phyloP scores from a whole-genome alignment of 1,140 invertebrate species.

The Drosophila prosaltans region DNA sequence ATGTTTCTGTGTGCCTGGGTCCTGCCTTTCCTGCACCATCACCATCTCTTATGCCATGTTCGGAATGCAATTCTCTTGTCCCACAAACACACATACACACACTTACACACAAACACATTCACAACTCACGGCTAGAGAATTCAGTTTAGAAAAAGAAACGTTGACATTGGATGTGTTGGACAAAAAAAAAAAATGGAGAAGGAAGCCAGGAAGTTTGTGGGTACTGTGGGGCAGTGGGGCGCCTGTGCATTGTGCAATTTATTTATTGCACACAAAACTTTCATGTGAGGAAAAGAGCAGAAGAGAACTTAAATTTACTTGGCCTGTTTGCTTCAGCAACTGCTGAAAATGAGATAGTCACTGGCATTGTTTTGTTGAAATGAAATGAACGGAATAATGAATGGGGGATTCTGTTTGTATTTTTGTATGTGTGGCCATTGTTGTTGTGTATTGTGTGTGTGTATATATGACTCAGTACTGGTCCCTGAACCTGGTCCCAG shows the following conservation, averaged over 20 bases:
- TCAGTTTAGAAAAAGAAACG: slow-evolving; percentile 37
- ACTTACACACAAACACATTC: slow-evolving; percentile 21
- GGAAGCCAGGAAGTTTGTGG: slow-evolving; percentile 32
- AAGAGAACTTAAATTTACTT: slow-evolving; percentile 12
- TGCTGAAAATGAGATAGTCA: slow-evolving; percentile 73
- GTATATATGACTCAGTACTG: neutral
- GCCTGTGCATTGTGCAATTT: slow-evolving; percentile 74
- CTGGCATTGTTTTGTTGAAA: slow-evolving; percentile 67
- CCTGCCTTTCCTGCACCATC: slow-evolving; percentile 5
- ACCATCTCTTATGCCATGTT: slow-evolving; percentile 26
- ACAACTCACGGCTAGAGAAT: slow-evolving; percentile 21
- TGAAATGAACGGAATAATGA: slow-evolving; percentile 69
- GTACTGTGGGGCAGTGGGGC: slow-evolving; percentile 14
- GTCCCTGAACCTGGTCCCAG: neutral
- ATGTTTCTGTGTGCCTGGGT: slow-evolving; percentile 5
- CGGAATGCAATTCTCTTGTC: slow-evolving; percentile 46
- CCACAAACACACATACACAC: slow-evolving; percentile 14
- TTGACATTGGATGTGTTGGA: slow-evolving; percentile 54
- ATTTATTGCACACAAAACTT: slow-evolving; percentile 74
- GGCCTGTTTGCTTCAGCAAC: slow-evolving; percentile 20
- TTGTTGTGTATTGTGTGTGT: neutral
- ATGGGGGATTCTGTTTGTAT: slow-evolving; percentile 28
- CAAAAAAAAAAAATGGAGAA: neutral
- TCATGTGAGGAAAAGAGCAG: slow-evolving; percentile 1
- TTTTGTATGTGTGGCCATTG: neutral